Base-by-base conservation (phyloP, 2,113 vertebrate species). In the Megaleporinus macrocephalus region DNA sequence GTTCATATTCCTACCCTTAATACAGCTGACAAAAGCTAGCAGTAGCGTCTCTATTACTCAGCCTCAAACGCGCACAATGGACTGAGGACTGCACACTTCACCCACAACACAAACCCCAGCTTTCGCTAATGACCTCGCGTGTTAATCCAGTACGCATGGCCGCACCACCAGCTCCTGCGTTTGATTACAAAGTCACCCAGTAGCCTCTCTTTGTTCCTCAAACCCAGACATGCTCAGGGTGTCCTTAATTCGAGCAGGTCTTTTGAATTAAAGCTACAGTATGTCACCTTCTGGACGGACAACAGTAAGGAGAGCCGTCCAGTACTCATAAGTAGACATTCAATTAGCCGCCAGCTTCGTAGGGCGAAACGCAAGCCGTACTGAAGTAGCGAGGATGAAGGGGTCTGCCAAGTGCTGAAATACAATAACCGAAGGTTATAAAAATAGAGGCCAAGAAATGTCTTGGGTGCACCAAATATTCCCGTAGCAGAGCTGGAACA, bases 371-470 rank as follows among this genome's bases (percentile, higher is more conserved):
- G 78, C 51, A 80, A 80, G 68, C 76, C 73, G 61, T 20, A 55
- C 72, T 51, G 68, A 79, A 73, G 66, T 75, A 80, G 55, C 10
- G 73, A 76, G 80, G 78, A 83, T 76, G 73, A 79, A 76, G 63
- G 51, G 53, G 68, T 73, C 76, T 79, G 82, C 76, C 78, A 79
- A 75, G 76, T 72, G 62, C 76, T 79, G 79, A 82, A 83, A 83
- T 81, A 84, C 81, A 80, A 83, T 81, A 80, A 86, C 82, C 63
- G 84, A 85, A 85, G 84, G 84, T 85, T 85, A 82, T 75, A 76
- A 81, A 82, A 76, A 85, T 82, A 82, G 84, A 85, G 73, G 84
- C 80, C 80, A 80, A 75, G 81, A 85, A 82, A 76, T 85, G 61
- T 76, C 53, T 75, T 85, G 72, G 73, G 80, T 74, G 81, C 62